A percentile compares a stretch with the other conserved stretches of the same genome.
phyloP scores from a whole-genome alignment of 2,113 vertebrate species.

The Corydoras maculifer region DNA sequence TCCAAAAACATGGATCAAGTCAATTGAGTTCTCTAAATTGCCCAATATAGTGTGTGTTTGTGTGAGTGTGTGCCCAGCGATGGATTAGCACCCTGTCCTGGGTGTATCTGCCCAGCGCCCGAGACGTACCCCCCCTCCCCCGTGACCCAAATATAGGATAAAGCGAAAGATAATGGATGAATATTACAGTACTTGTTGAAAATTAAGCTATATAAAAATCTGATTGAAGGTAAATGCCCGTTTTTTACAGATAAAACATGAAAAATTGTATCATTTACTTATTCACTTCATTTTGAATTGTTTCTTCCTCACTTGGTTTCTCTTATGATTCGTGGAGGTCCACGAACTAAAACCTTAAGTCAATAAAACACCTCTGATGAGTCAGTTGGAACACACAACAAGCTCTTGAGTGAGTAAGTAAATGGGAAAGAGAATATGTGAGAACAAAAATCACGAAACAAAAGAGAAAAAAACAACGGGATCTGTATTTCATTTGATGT shows the following conservation, averaged over 20 bases:
- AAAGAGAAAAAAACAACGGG: not conserved
- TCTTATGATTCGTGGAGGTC: slow-evolving; percentile 35
- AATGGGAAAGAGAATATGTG: slow-evolving; percentile 1
- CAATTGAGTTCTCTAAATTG: no score
- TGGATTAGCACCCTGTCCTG: no score
- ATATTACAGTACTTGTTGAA: no score
- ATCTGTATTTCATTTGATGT: slow-evolving; percentile 24
- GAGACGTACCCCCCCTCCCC: no score
- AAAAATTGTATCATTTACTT: not conserved
- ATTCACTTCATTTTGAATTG: not conserved
- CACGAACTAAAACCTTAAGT: slow-evolving; percentile 39
- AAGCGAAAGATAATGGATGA: no score
- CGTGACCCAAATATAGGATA: no score
- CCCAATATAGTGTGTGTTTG: no score
- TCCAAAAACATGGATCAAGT: no score
- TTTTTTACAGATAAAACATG: no score
- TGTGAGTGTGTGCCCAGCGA: no score
- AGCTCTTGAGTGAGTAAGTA: not conserved
- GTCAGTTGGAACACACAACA: slow-evolving; percentile 32
- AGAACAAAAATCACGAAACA: slow-evolving; percentile 1
- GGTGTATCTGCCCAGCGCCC: no score
- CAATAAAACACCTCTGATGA: slow-evolving; percentile 46
- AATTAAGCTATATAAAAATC: no score
- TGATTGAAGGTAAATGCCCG: not conserved
- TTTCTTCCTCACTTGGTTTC: slow-evolving; percentile 23